Evolutionary conservation across 2,888 invertebrate species (phyloP), one percentile per base, ranked within the genome.

Genomic region (Agrochola circellaris): DNA sequence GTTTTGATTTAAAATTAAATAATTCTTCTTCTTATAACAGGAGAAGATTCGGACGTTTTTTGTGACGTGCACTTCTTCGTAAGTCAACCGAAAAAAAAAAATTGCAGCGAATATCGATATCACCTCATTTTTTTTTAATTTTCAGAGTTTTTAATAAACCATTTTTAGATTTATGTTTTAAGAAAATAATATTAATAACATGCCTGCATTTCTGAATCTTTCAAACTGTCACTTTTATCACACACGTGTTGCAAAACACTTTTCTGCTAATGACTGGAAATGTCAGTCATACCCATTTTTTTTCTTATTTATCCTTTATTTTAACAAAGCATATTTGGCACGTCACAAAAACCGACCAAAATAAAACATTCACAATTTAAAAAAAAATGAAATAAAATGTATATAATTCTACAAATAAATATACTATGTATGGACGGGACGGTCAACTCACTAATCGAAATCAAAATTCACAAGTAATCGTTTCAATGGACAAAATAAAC

Each of bases 341-440:
- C 64, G 30, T 69, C 68, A 82, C 71, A 86, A 78, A 83, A 88
- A 75, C 64, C 69, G 64, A 66, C 69, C 26, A n/a, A 65, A 71
- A 70, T 38, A 71, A 66, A 72, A 60, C 17, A 71, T 54, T 70
- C 11, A 2, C 38, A 78, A 83, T 86, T 2, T 84, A 88, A 75
- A 60, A 78, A 89, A 89, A 87, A 88, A 65, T 89, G 26, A 89
- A 89, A 87, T 84, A 69, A 87, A 83, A 68, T 84, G 77, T 84
- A 81, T 84, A 75, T 85, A 87, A 48, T 3, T 73, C 91, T 92
- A 93, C 88, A 93, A 94, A 93, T 89, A 86, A 48, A 94, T 92
- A 92, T 80, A 85, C 93, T 94, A 94, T 89, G 72, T 87, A 92
- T 96, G 96, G 96, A 96, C 96, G 96, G 96, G 96, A 94, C 91